phyloP scores from a whole-genome alignment of 2,797 vertebrate genomes.

The Chelidonichthys spinosus region DNA sequence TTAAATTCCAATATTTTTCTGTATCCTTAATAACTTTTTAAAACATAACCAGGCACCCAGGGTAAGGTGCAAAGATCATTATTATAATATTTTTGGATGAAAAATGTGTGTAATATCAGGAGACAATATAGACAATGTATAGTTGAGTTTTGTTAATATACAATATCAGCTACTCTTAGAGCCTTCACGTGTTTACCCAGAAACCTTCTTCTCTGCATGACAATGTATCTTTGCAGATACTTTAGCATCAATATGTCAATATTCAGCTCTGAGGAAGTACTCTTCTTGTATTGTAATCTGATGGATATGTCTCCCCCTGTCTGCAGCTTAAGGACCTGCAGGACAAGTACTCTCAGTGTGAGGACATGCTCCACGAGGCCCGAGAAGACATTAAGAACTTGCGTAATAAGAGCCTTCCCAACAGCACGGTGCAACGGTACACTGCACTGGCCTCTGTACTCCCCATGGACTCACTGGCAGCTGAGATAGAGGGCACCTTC shows the following conservation, averaged over 20 bases:
- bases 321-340: slow-evolving; percentile 87
- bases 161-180: neutral
- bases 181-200: neutral
- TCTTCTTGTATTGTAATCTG: slow-evolving; percentile 1
- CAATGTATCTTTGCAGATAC: neutral
- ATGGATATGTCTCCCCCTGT: slow-evolving; percentile 38
- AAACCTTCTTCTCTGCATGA: neutral
- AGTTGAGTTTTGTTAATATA: neutral
- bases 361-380: slow-evolving; percentile 88
- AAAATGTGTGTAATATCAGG: too few relatives aligned
- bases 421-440: slow-evolving; percentile 89
- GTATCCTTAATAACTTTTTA: too few relatives aligned
- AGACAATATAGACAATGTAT: neutral
- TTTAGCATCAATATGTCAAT: neutral
- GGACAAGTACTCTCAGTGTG: slow-evolving; percentile 88
- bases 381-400: slow-evolving; percentile 89
- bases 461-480: slow-evolving; percentile 90
- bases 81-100: too few relatives aligned
- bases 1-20: too few relatives aligned
- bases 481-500: slow-evolving; percentile 91
- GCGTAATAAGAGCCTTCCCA: slow-evolving; percentile 86
- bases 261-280: neutral
- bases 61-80: too few relatives aligned
- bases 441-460: slow-evolving; percentile 82
- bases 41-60: too few relatives aligned